These are phyloP conservation scores for Mantis religiosa DNA, from an alignment of 2,888 invertebrate species.

Conservation along the genomic window DNA sequence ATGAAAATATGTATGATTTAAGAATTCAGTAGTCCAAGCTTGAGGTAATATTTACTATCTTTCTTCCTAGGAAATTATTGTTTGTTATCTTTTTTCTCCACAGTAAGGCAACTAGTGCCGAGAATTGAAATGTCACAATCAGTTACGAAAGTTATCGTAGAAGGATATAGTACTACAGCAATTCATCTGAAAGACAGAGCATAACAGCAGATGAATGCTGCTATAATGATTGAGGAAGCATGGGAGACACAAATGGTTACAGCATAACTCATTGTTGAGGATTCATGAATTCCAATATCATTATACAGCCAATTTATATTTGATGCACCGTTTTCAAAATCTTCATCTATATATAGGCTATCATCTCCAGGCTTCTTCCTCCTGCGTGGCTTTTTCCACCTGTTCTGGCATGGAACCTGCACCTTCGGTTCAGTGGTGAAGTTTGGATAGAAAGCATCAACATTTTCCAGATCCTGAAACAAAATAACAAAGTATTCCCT, in stretches of 20 bases:
- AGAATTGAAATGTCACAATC: neutral
- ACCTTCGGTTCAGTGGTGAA: slow-evolving; percentile 44
- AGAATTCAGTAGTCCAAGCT: neutral
- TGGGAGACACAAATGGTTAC: neutral
- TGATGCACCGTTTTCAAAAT: neutral
- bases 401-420: slow-evolving; percentile 35
- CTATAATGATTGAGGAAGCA: neutral
- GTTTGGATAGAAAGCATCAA: slow-evolving; percentile 53
- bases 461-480: slow-evolving; percentile 48
- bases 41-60: neutral
- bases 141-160: neutral
- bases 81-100: neutral
- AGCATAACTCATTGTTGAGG: neutral
- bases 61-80: neutral
- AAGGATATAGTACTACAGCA: neutral
- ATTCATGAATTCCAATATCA: neutral
- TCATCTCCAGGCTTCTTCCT: slow-evolving; percentile 27
- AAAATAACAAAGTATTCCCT: neutral
- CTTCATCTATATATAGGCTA: neutral
- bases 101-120: neutral
- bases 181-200: neutral
- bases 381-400: slow-evolving; percentile 27
- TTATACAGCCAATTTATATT: neutral
- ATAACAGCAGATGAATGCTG: neutral
- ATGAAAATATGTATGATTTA: neutral